Evolutionary conservation across 1,140 invertebrate species (phyloP).

Genomic region (Drosophila elegans): DNA sequence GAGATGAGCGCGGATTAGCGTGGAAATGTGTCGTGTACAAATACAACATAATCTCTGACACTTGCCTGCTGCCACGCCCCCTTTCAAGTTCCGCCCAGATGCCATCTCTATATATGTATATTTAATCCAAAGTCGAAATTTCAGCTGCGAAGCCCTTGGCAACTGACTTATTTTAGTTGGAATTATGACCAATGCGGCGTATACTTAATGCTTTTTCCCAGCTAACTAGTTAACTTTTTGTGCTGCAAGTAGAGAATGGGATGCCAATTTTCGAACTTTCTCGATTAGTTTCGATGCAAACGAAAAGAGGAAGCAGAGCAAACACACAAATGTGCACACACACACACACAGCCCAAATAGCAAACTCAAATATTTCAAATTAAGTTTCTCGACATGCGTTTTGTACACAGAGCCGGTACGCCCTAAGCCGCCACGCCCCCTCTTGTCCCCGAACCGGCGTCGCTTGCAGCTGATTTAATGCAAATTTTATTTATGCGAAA

Average conservation of each 20-base stretch:
- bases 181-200: slow-evolving; percentile 60
- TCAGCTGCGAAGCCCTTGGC: slow-evolving; percentile 38
- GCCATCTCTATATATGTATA: slow-evolving; percentile 29
- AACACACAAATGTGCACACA: slow-evolving; percentile 62
- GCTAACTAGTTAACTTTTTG: slow-evolving; percentile 75
- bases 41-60: slow-evolving; percentile 76
- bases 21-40: slow-evolving; percentile 51
- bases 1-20: slow-evolving; percentile 30
- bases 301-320: slow-evolving; percentile 48
- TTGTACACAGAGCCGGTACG: slow-evolving; percentile 55
- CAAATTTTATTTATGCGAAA: slow-evolving; percentile 84
- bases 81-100: slow-evolving; percentile 10
- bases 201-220: slow-evolving; percentile 55
- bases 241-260: slow-evolving; percentile 38
- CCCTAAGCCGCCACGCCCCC: slow-evolving; percentile 59
- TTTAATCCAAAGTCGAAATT: slow-evolving; percentile 47
- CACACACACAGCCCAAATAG: slow-evolving; percentile 67
- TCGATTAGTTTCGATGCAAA: slow-evolving; percentile 77
- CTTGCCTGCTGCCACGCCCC: slow-evolving; percentile 43
- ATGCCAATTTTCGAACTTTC: slow-evolving; percentile 79
- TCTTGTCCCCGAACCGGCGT: slow-evolving; percentile 28
- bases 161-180: slow-evolving; percentile 37
- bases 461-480: slow-evolving; percentile 82
- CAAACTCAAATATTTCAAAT: slow-evolving; percentile 84
- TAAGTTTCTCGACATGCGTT: slow-evolving; percentile 83